Base-by-base conservation (phyloP, 2,797 vertebrate species). In the Uromys caudimaculatus region DNA sequence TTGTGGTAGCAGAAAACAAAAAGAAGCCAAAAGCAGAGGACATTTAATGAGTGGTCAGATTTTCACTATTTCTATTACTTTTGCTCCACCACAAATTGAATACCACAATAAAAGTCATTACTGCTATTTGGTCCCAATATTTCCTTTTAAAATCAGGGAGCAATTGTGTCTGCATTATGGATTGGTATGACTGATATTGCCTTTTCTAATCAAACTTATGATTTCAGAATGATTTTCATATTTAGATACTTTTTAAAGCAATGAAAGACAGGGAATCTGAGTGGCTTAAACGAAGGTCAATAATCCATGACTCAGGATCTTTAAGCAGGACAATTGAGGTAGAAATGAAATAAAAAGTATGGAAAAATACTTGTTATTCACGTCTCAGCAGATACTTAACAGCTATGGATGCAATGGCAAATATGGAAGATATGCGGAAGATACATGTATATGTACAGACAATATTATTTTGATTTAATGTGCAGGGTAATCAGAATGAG, bases 391-490 rank as follows among this genome's bases (percentile, higher is more conserved):
- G 93, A 69, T 50, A 90, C 67, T 56, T 41, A 85, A 90, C 91
- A 81, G 0, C 10, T 91, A 56, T 19, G 3, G 13, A 44, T 62
- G 0, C 6, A 89, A 56, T 50, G 27, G 16, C 89, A 82, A 91
- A 50, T 76, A 89, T 77, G 19, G 17, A 52, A 60, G 67, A 52
- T 0, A 82, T 41, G 4, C 19, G 35, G 0, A 19, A 44, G 41
- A 24, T 17, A 52, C 38, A 87, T 32, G 27, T n/a, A 17, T 11
- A 52, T 27, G n/a, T 1, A 11, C 1, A 47, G 52, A 82, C 7
- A 62, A 86, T 84, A 64, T 91, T 64, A 89, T 71, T 56, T 95
- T 91, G 35, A 96, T 76, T 76, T 44, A 94, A 77, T 90, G 2
- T 6, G 13, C 9, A 90, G 84, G 52, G 0, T 2, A 41, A 71